A percentile compares a stretch with the other conserved stretches of the same genome.
phyloP scores from a whole-genome alignment of 2,797 vertebrate species.

The Pseudochirops corinnae region DNA sequence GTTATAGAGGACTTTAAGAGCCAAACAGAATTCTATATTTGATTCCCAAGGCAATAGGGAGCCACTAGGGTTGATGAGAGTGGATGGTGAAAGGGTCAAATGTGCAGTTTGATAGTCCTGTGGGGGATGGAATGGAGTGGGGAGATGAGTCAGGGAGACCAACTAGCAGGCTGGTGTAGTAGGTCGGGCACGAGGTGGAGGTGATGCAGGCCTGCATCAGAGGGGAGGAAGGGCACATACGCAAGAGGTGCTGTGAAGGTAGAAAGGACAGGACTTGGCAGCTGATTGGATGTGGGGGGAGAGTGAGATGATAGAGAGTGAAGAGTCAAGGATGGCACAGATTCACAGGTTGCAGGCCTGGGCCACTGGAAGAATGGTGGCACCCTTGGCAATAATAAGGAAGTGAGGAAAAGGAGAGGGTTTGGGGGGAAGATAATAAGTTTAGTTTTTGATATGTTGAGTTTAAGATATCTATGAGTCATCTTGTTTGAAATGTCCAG shows the following conservation, averaged over 20 bases:
- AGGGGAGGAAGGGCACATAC: not conserved
- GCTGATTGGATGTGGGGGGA: not conserved
- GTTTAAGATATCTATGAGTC: not conserved
- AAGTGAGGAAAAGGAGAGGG: not conserved
- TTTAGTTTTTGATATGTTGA: not conserved
- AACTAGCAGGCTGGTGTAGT: not conserved
- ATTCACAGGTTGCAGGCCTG: not conserved
- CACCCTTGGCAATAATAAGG: not conserved
- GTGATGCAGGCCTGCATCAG: not conserved
- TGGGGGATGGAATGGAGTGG: too few species aligned
- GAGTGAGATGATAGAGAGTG: not conserved
- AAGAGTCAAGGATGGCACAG: not conserved
- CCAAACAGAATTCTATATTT: not conserved
- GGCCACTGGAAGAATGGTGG: not conserved
- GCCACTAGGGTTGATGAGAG: not conserved
- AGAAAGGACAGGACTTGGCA: not conserved
- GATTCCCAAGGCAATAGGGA: conserved; percentile 20
- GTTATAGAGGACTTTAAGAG: too few species aligned
- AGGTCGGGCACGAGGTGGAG: not conserved
- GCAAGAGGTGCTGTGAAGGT: not conserved
- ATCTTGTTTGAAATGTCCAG: not conserved
- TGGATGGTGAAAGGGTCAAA: not conserved
- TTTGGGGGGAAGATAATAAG: not conserved
- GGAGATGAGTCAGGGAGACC: too few species aligned
- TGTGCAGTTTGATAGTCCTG: too few species aligned